phyloP scores from a whole-genome alignment of 1,140 invertebrate genomes.

The Bilobella aurantiaca region DNA sequence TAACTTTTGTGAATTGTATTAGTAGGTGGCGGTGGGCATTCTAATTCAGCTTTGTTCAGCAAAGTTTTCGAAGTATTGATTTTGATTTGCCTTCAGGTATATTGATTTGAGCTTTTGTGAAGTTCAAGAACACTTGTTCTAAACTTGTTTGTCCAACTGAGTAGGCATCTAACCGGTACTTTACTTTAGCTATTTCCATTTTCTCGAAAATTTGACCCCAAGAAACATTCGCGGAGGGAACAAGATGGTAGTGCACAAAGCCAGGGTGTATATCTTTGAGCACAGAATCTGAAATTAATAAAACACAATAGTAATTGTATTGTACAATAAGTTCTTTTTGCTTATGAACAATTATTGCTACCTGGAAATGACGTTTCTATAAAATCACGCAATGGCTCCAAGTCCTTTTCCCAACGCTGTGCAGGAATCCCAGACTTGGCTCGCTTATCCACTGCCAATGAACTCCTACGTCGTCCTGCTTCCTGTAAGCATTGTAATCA shows the following conservation, averaged over 20 bases:
- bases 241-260: conserved; percentile 62
- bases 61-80: no score
- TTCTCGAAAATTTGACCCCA: conserved; percentile 64
- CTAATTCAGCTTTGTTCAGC: no score
- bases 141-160: conserved; percentile 71
- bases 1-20: no score
- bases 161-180: conserved; percentile 64
- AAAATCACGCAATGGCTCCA: conserved; percentile 21
- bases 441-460: neutral
- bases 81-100: neutral
- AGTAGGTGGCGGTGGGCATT: no score
- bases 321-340: neutral
- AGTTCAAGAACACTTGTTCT: conserved; percentile 54
- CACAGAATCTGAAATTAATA: conserved; percentile 28
- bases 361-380: conserved; percentile 19
- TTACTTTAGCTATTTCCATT: conserved; percentile 51
- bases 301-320: neutral
- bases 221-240: conserved; percentile 44
- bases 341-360: neutral
- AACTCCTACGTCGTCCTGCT: conserved; percentile 21
- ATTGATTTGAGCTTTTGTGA: conserved; percentile 27
- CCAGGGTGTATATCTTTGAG: conserved; percentile 61
- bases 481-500: conserved; percentile 7
- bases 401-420: conserved; percentile 19
- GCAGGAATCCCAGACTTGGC: neutral